Base-by-base conservation (phyloP, 1,140 invertebrate genomes). In the Penaeus indicus region DNA sequence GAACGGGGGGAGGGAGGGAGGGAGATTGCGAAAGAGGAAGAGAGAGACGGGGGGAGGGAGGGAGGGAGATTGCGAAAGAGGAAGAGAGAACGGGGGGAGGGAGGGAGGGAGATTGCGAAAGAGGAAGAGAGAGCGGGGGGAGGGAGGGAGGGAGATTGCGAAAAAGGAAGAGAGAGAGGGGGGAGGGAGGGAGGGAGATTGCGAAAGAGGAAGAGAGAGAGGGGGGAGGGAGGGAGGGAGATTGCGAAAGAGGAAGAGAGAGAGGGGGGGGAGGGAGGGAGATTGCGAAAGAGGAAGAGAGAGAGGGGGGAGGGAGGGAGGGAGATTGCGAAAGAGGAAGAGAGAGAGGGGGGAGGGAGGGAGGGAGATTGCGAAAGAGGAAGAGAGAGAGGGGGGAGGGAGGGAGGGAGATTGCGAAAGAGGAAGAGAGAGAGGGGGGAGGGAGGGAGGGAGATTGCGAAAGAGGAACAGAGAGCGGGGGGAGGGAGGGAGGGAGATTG, bases 161-260 rank as follows among this genome's bases (percentile, higher is more conserved):
- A 90, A 97, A 98, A 88, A 99, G 98, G 87, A 99, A 97, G 93
- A 99, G 32, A 32, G 32, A 32, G 2, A 32, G 32, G 2, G 32
- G 2, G 32, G 2, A 2, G 32, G 32, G n/a, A n/a, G n/a, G n/a
- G n/a, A n/a, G n/a, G n/a, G n/a, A n/a, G n/a, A n/a, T n/a, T n/a
- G n/a, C n/a, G n/a, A 32, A 2, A 32, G 32, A 32, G 32, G 2
- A 32, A 2, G 32, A 32, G 32, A 32, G 32, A 32, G 32, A 32
- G 32, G 32, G 2, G 32, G 38, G 38, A 42, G 38, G 38, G 7
- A 8, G 38, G 7, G 38, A 42, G 38, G n/a, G n/a, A n/a, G n/a
- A 42, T 42, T 7, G 38, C 0, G 38, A 4, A 4, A 42, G 38
- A 42, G 38, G 7, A 1, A 42, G 38, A 42, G 38, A 42, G 38